Evolutionary conservation across 2,113 vertebrate species (phyloP).

Genomic region (Vidua macroura): DNA sequence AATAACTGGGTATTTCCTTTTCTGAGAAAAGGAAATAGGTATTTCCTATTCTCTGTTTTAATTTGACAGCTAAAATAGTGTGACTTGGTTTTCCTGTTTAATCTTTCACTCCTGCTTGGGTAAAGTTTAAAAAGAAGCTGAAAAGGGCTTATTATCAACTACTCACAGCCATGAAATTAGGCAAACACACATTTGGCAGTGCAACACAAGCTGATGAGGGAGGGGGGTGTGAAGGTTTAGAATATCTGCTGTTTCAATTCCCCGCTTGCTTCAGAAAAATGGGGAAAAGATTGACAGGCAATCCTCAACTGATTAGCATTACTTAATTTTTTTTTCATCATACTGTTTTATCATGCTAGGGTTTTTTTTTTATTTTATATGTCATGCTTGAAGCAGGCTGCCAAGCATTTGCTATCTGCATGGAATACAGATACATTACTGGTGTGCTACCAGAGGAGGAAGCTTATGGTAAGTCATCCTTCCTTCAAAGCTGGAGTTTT

Average conservation of each 20-base stretch:
- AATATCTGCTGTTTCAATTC: not conserved
- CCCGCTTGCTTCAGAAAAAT: not conserved
- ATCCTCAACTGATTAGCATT: not conserved
- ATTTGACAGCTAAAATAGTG: not conserved
- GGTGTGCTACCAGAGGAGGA: slow-evolving; percentile 78
- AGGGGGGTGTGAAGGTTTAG: not conserved
- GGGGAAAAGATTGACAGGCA: not conserved
- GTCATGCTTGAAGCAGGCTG: slow-evolving; percentile 60
- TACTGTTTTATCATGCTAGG: not conserved
- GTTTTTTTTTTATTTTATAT: not conserved
- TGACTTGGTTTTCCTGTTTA: not conserved
- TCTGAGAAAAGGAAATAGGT: no score
- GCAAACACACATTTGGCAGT: not conserved
- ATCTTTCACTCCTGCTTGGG: not conserved
- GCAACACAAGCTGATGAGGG: not conserved
- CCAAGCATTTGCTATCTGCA: slow-evolving; percentile 74
- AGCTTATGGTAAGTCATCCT: slow-evolving; percentile 69
- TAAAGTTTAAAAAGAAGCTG: not conserved
- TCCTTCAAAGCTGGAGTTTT: not conserved
- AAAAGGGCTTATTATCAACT: not conserved
- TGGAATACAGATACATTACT: slow-evolving; percentile 84
- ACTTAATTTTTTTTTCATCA: not conserved
- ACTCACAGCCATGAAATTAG: not conserved
- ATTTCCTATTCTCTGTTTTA: not conserved
- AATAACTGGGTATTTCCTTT: not conserved